These are phyloP conservation scores for Rhodeus uyekii DNA, from an alignment of 2,797 vertebrate species.

Conservation along the genomic window DNA sequence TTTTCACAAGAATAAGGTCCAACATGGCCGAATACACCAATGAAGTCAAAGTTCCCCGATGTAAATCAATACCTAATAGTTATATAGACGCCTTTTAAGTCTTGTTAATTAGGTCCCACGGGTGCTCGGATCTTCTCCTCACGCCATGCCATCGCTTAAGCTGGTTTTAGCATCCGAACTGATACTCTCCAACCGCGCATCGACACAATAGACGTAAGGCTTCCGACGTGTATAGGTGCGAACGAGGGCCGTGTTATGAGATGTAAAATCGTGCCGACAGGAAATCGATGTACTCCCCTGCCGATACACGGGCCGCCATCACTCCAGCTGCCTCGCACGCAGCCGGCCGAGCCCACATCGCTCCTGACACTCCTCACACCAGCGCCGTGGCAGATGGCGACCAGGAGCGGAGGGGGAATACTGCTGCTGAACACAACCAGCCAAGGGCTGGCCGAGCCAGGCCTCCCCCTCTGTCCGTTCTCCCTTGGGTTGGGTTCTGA, in stretches of 20 bases:
- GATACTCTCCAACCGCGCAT: slow-evolving; percentile 18
- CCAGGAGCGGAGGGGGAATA: slow-evolving; percentile 56
- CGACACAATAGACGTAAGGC: slow-evolving; percentile 11
- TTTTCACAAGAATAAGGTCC: slow-evolving; percentile 17
- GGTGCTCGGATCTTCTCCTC: slow-evolving; percentile 38
- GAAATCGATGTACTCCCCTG: slow-evolving; percentile 59
- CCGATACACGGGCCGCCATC: slow-evolving; percentile 50
- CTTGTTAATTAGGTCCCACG: slow-evolving; percentile 51
- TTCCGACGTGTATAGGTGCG: slow-evolving; percentile 26
- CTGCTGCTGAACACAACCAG: slow-evolving; percentile 61
- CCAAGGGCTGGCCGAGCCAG: slow-evolving; percentile 35
- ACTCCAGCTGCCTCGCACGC: slow-evolving; percentile 55
- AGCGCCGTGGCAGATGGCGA: slow-evolving; percentile 55
- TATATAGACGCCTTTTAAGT: slow-evolving; percentile 50
- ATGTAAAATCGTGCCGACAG: slow-evolving; percentile 56
- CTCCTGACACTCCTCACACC: slow-evolving; percentile 60
- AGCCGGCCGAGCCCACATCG: slow-evolving; percentile 47
- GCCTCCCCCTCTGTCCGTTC: slow-evolving; percentile 9
- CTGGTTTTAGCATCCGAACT: slow-evolving; percentile 49
- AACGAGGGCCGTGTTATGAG: slow-evolving; percentile 47
- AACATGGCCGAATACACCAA: slow-evolving; percentile 27
- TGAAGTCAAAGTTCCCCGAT: slow-evolving; percentile 42
- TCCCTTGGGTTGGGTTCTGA: slow-evolving; percentile 71
- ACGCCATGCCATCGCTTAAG: slow-evolving; percentile 36
- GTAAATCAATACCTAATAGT: slow-evolving; percentile 51